Conservation (phyloP, 2,888 invertebrate genomes). For the Urechis unicinctus region DNA sequence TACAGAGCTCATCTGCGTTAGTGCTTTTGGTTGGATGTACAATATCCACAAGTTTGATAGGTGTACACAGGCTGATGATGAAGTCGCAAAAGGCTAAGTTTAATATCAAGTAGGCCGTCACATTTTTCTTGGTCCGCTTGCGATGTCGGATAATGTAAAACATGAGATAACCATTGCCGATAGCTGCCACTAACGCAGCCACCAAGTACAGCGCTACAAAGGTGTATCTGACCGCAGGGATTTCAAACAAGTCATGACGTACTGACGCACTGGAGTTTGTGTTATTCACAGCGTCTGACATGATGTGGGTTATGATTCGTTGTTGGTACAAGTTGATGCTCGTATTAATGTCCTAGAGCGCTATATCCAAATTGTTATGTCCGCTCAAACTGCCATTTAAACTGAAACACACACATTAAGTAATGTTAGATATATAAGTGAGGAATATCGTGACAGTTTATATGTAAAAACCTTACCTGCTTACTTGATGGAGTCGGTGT, state of each 20-base stretch:
- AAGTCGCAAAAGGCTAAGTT: conserved; percentile 20
- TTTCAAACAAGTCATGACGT: conserved; percentile 10
- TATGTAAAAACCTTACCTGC: no score
- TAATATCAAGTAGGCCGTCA: conserved; percentile 16
- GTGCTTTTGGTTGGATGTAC: conserved; percentile 1
- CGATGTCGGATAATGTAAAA: conserved; percentile 10
- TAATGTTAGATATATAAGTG: no score
- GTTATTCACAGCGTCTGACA: no score
- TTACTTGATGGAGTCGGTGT: no score
- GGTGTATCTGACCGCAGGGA: conserved; percentile 11
- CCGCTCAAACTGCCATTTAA: no score
- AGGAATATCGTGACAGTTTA: no score
- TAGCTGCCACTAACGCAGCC: conserved; percentile 8
- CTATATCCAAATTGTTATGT: no score
- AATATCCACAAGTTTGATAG: conserved; percentile 14
- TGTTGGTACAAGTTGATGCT: no score
- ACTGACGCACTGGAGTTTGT: background rate
- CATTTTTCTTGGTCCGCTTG: conserved; percentile 3
- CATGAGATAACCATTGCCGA: conserved; percentile 16
- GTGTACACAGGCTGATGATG: conserved; percentile 9
- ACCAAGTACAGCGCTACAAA: conserved; percentile 12
- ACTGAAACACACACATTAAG: no score
- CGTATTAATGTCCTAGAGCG: no score
- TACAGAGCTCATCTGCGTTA: conserved; percentile 10
- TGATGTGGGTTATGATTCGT: no score